Evolutionary conservation across 2,888 invertebrate genomes (phyloP), one percentile per base, ranked within the genome.

Genomic region (Panzeria rudis): DNA sequence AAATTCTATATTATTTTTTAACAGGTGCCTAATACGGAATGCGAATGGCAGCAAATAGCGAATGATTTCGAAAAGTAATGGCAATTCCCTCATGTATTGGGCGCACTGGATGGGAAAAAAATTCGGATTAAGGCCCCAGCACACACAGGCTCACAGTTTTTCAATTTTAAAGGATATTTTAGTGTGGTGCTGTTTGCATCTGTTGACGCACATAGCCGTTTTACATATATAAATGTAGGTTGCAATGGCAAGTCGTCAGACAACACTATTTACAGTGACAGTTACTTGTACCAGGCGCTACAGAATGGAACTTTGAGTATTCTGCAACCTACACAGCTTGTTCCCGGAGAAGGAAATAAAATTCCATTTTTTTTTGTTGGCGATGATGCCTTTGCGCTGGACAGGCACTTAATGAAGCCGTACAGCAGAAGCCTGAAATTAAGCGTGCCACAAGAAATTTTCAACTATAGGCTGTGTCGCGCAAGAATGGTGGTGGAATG

Each of bases 101-200:
- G 54, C 0, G 73, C 73, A 29, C 50, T 73, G n/a, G 78, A 83
- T 54, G 78, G 78, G 9, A 83, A 83, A 13, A 73, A 79, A 41
- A 83, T 79, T 9, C 61, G 68, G 0, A 79, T 83, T 20, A 72
- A 68, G 20, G 47, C 59, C 9, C 73, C 78, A 8, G 59, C 72
- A 13, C 4, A 78, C 8, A 23, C 32, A 20, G 73, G 75, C 13
- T 79, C 62, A 15, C 38, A 66, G 41, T 83, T 77, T 72, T 80
- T 35, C 9, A 80, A 72, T 44, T 72, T 56, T 35, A 83, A 83
- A 15, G 77, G 76, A 0, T 83, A 38, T 56, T 72, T 47, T 15
- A 80, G 73, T n/a, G n/a, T n/a, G n/a, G n/a, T n/a, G n/a, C n/a
- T n/a, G n/a, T n/a, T n/a, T n/a, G n/a, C n/a, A n/a, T n/a, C n/a